phyloP scores from a whole-genome alignment of 2,797 vertebrate species.

The Myotis pilosus region DNA sequence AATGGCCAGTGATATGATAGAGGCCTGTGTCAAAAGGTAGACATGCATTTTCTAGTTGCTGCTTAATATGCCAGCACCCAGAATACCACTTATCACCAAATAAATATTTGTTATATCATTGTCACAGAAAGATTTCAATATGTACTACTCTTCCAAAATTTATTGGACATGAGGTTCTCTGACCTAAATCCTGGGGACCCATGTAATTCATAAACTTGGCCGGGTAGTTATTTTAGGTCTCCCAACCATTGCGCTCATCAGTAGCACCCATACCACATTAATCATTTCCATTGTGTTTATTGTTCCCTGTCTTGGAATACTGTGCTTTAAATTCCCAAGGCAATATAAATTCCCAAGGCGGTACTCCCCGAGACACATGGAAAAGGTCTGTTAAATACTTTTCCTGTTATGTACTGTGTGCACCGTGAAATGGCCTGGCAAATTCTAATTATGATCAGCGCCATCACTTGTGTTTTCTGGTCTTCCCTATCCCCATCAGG shows the following conservation, averaged over 20 bases:
- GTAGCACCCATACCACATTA: neutral
- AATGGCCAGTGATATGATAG: constrained; percentile 99
- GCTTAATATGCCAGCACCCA: neutral
- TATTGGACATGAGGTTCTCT: neutral
- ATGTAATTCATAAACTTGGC: neutral
- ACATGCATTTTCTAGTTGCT: constrained; percentile 56
- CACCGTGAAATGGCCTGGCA: neutral
- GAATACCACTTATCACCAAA: neutral
- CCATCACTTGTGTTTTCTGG: neutral
- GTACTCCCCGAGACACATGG: neutral
- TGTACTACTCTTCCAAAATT: neutral
- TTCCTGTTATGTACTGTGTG: neutral
- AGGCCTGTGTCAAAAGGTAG: constrained; percentile 97
- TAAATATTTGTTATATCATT: neutral
- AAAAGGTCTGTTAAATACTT: constrained; percentile 26
- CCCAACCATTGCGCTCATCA: neutral
- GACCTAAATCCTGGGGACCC: neutral
- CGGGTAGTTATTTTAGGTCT: neutral
- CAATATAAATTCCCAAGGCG: constrained; percentile 22
- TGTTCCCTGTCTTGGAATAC: constrained; percentile 57
- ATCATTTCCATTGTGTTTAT: constrained; percentile 6
- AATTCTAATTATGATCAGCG: neutral
- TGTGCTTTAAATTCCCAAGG: constrained; percentile 53
- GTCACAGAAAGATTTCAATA: neutral
- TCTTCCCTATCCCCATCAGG: neutral